Conservation (phyloP, 1,140 invertebrate genomes). For the Diachasma alloeum region DNA sequence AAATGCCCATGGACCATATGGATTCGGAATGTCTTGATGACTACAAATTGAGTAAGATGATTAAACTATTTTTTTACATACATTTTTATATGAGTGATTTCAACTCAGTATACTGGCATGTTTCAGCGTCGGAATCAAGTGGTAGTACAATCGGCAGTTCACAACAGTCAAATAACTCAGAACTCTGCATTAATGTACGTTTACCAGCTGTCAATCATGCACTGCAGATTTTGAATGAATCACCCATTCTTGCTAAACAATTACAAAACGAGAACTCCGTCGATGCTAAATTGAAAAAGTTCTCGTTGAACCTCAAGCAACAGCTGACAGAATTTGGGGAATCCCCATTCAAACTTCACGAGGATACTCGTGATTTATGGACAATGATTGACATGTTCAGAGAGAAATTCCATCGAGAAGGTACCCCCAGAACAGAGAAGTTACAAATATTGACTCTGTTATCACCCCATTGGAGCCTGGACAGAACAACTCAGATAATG, state of each 20-base stretch:
- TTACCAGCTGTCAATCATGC: background rate
- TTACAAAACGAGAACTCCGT: conserved; percentile 3
- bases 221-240: conserved; percentile 1
- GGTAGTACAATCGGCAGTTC: background rate
- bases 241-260: background rate
- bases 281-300: conserved; percentile 7
- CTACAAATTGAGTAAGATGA: too few relatives aligned
- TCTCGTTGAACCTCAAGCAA: conserved; percentile 9
- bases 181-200: background rate
- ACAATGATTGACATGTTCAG: background rate
- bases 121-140: too few relatives aligned
- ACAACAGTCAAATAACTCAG: background rate
- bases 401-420: background rate
- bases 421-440: background rate
- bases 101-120: too few relatives aligned
- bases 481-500: conserved; percentile 3
- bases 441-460: conserved; percentile 24
- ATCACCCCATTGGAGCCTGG: conserved; percentile 7
- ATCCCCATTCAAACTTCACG: background rate
- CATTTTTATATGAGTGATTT: too few relatives aligned
- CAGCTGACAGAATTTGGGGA: background rate
- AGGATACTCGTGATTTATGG: background rate
- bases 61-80: too few relatives aligned
- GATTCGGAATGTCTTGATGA: too few relatives aligned
- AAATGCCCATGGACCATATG: too few relatives aligned